These are phyloP conservation scores for Phaethon lepturus DNA, from an alignment of 2,113 vertebrate species.

Conservation along the genomic window DNA sequence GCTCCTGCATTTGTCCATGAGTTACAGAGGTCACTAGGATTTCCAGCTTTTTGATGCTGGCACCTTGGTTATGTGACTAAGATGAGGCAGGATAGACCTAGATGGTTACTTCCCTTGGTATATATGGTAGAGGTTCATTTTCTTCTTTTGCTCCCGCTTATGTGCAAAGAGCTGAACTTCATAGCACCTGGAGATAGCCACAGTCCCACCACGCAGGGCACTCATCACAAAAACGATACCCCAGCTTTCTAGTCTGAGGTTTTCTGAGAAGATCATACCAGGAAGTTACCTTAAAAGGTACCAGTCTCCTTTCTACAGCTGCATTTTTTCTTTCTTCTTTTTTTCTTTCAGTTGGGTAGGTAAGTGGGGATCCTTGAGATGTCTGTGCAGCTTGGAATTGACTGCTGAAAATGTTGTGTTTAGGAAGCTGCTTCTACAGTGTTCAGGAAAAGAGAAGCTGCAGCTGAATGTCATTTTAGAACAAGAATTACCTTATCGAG, in stretches of 20 bases:
- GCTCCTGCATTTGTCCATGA: neutral
- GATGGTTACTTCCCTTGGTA: neutral
- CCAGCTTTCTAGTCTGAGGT: neutral
- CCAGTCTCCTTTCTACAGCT: neutral
- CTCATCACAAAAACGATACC: neutral
- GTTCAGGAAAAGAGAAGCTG: neutral
- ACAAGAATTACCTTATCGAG: neutral
- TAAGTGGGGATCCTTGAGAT: neutral
- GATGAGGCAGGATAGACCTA: neutral
- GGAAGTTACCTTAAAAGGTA: neutral
- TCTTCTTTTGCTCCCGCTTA: neutral
- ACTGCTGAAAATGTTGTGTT: neutral
- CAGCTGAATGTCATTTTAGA: neutral
- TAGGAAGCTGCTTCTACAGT: neutral
- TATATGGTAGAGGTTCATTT: neutral
- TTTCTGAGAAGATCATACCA: neutral
- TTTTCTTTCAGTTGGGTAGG: neutral
- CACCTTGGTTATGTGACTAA: neutral
- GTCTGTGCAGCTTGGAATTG: neutral
- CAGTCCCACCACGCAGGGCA: neutral
- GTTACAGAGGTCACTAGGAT: neutral
- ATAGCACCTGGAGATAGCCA: neutral
- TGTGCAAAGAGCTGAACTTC: neutral
- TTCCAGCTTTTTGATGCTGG: neutral
- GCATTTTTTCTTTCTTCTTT: neutral